A percentile compares a stretch with the other conserved stretches of the same genome.
These are phyloP conservation scores for Wiebesia pumilae DNA, from an alignment of 1,140 invertebrate genomes.

Conservation along the genomic window DNA sequence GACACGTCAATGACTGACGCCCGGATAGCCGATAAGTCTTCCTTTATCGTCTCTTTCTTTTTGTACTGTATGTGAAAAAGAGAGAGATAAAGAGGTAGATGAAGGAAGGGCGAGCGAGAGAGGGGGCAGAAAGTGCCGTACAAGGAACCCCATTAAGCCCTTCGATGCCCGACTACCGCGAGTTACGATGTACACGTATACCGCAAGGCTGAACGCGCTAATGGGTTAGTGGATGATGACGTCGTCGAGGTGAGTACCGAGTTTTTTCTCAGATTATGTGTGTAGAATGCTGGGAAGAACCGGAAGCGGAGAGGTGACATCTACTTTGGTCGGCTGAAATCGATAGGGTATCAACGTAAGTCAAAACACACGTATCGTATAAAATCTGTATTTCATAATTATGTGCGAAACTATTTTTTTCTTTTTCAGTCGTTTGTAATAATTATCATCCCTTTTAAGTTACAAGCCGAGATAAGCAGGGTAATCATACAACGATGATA, in stretches of 20 bases:
- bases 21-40: constrained; percentile 16
- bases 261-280: constrained; percentile 3
- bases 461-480: too few species aligned
- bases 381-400: not conserved
- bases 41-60: not conserved
- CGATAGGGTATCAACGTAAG: not conserved
- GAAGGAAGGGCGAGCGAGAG: not conserved
- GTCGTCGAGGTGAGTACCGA: constrained; percentile 10
- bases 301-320: not conserved
- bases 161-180: constrained; percentile 14
- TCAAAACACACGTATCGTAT: not conserved
- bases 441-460: too few species aligned
- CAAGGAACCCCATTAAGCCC: constrained; percentile 42
- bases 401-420: not conserved
- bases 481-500: too few species aligned
- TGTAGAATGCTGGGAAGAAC: not conserved
- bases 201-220: constrained; percentile 23
- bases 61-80: not conserved
- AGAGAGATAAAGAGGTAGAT: not conserved
- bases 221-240: constrained; percentile 31
- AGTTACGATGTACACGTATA: constrained; percentile 24
- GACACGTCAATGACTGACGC: not conserved
- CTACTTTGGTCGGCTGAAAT: not conserved
- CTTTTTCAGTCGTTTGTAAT: not conserved
- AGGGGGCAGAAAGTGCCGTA: constrained; percentile 19